Percentiles rank a stretch among this genome's conserved stretches.
phyloP scores from a whole-genome alignment of 2,113 vertebrate genomes.

The Gila orcuttii region DNA sequence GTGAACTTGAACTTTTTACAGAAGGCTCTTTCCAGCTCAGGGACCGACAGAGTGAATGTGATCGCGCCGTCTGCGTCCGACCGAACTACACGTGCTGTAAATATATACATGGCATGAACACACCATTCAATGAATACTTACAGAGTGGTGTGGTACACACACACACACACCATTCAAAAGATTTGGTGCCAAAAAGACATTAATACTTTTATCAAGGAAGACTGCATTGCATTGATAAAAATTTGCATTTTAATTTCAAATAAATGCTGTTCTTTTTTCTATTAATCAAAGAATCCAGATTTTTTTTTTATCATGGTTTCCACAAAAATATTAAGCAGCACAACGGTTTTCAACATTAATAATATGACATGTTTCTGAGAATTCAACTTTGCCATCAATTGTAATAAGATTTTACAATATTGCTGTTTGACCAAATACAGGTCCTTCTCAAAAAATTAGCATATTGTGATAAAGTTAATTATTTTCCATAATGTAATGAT shows the following conservation, averaged over 20 bases:
- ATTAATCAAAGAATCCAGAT: background rate
- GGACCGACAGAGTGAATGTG: constrained; percentile 79
- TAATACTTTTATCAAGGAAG: background rate
- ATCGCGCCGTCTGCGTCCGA: constrained; percentile 78
- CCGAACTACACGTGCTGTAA: constrained; percentile 74
- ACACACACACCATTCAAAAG: background rate
- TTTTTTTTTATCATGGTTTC: background rate
- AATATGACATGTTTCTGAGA: background rate
- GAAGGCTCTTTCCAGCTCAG: constrained; percentile 79
- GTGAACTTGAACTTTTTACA: constrained; percentile 79
- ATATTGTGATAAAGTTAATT: too few relatives aligned
- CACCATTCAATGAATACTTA: background rate
- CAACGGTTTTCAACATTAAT: background rate
- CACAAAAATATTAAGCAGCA: background rate
- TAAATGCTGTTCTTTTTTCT: background rate
- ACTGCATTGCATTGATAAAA: background rate
- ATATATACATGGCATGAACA: constrained; percentile 60
- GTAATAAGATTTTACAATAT: background rate
- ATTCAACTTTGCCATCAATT: background rate
- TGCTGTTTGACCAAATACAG: background rate
- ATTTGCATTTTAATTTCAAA: background rate
- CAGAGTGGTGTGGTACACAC: too few relatives aligned
- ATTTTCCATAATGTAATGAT: too few relatives aligned
- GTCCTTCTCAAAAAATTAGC: too few relatives aligned
- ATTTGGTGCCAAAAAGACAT: background rate